These are phyloP conservation scores for Ormyrus pomaceus DNA, from an alignment of 2,888 invertebrate species.

Conservation along the genomic window DNA sequence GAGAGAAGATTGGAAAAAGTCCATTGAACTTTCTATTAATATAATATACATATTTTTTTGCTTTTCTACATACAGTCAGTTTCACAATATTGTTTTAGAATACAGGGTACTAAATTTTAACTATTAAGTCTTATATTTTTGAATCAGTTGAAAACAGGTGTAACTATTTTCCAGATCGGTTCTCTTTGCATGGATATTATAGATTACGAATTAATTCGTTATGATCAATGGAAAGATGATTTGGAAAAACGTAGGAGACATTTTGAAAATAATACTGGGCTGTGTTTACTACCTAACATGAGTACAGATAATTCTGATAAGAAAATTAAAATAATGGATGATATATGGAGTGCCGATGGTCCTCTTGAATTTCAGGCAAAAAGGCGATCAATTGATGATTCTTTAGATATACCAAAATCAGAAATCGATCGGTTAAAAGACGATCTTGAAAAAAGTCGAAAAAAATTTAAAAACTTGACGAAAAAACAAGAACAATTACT, in stretches of 20 bases:
- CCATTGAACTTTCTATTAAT: constrained; percentile 96
- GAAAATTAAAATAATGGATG: constrained; percentile 69
- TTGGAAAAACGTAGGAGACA: constrained; percentile 78
- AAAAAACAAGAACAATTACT: constrained; percentile 96
- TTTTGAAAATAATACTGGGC: constrained; percentile 74
- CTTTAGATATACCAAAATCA: constrained; percentile 63
- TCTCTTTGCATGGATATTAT: constrained; percentile 97
- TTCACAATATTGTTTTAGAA: constrained; percentile 95
- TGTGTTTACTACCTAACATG: constrained; percentile 67
- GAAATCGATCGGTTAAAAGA: constrained; percentile 77
- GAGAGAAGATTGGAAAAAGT: constrained; percentile 98
- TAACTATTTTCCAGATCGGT: constrained; percentile 82
- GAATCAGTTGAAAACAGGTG: not conserved
- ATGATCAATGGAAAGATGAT: constrained; percentile 93
- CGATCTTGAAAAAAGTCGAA: constrained; percentile 87
- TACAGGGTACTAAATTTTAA: constrained; percentile 84
- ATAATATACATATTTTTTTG: constrained; percentile 98
- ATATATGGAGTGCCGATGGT: constrained; percentile 71
- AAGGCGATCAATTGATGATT: constrained; percentile 65
- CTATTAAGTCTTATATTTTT: not conserved
- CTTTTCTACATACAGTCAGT: constrained; percentile 96
- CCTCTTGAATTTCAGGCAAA: constrained; percentile 71
- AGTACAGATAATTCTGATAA: constrained; percentile 68
- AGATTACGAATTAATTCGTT: constrained; percentile 94
- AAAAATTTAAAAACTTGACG: constrained; percentile 87